Evolutionary conservation across 2,797 vertebrate genomes (phyloP).

Genomic region (Harpagifer antarcticus): DNA sequence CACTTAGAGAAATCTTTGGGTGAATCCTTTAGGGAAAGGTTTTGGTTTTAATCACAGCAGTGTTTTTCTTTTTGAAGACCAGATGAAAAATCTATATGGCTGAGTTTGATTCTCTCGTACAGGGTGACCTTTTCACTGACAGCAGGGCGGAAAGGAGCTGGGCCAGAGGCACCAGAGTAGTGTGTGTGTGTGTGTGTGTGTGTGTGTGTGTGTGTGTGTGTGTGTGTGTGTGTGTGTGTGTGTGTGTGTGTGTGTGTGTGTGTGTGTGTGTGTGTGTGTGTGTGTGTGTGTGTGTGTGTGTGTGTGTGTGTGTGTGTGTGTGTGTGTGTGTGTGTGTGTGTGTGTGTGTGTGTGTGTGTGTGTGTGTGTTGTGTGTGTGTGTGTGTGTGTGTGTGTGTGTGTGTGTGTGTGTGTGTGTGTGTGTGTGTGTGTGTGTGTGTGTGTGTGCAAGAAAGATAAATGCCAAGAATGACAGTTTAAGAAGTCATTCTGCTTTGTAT

Average conservation of each 20-base stretch:
- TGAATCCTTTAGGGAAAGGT: background rate
- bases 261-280: background rate
- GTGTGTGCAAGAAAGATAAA: background rate
- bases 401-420: too few relatives aligned
- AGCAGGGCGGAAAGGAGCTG: slow-evolving; percentile 9
- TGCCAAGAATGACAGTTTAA: background rate
- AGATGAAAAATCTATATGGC: slow-evolving; percentile 6
- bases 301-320: too few relatives aligned
- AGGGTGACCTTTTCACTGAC: slow-evolving; percentile 42
- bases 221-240: background rate
- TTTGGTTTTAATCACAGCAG: slow-evolving; percentile 24
- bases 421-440: too few relatives aligned
- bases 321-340: too few relatives aligned
- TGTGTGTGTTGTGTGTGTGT: too few relatives aligned
- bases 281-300: too few relatives aligned
- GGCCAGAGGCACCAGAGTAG: background rate
- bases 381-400: too few relatives aligned
- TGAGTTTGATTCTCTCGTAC: slow-evolving; percentile 3
- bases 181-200: background rate
- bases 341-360: too few relatives aligned
- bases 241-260: background rate
- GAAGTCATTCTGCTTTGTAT: slow-evolving; percentile 7
- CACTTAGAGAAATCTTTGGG: background rate
- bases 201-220: background rate
- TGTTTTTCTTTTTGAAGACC: slow-evolving; percentile 32